Percentiles rank a stretch among this genome's conserved stretches.
phyloP scores from a whole-genome alignment of 2,113 vertebrate genomes.

The Pelobates fuscus region DNA sequence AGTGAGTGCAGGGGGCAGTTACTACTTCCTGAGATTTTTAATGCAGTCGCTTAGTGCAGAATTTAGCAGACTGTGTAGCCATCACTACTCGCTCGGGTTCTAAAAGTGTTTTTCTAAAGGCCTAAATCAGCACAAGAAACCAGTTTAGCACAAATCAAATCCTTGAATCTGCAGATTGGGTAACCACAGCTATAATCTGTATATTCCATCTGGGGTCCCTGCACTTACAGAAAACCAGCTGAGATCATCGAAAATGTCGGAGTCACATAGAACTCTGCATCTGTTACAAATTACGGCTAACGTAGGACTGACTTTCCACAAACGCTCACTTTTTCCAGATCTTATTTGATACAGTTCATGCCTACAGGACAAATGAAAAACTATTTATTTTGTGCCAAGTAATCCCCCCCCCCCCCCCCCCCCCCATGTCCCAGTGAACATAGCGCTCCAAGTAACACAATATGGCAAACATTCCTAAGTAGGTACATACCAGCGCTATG shows the following conservation, averaged over 20 bases:
- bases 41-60: too few relatives aligned
- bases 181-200: conserved; percentile 35
- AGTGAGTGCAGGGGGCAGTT: too few relatives aligned
- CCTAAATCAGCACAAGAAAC: not conserved
- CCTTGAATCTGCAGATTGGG: conserved; percentile 29
- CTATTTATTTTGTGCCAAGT: not conserved
- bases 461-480: not conserved
- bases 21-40: too few relatives aligned
- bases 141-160: not conserved
- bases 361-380: conserved; percentile 15
- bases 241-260: conserved; percentile 36
- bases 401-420: not conserved
- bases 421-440: not conserved
- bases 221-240: conserved; percentile 49
- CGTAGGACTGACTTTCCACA: conserved; percentile 13
- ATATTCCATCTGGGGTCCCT: conserved; percentile 70
- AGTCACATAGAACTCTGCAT: conserved; percentile 22
- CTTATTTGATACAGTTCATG: not conserved
- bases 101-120: not conserved
- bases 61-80: too few relatives aligned
- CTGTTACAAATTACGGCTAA: conserved; percentile 38
- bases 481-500: not conserved
- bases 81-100: too few relatives aligned
- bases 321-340: conserved; percentile 14
- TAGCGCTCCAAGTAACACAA: not conserved